Percentiles rank a stretch among this genome's conserved stretches.
Evolutionary conservation across 2,113 vertebrate genomes (phyloP).

Genomic region (Leiothrix lutea): DNA sequence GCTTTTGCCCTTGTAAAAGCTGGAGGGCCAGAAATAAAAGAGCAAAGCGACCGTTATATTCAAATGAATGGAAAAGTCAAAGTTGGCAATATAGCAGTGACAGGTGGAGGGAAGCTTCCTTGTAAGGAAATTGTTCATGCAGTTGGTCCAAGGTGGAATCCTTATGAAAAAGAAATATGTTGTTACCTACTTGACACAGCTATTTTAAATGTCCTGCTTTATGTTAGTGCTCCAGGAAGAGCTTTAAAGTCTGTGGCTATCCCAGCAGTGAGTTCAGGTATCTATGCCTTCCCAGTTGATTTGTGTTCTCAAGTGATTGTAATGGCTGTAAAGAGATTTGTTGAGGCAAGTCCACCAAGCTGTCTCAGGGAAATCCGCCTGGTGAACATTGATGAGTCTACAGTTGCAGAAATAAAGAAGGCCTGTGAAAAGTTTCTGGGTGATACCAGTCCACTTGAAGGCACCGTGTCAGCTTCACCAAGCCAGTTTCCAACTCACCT

Average conservation of each 20-base stretch:
- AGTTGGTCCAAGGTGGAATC: constrained; percentile 74
- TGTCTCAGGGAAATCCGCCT: constrained; percentile 72
- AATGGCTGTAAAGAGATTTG: constrained; percentile 42
- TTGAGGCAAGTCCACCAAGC: background rate
- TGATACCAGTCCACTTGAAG: background rate
- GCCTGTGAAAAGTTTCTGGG: constrained; percentile 60
- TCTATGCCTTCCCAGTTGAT: constrained; percentile 79
- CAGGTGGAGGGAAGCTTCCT: constrained; percentile 70
- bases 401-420: constrained; percentile 77
- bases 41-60: constrained; percentile 21
- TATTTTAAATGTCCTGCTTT: constrained; percentile 60
- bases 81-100: constrained; percentile 60
- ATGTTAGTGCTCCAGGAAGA: rapidly evolving
- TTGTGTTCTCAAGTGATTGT: constrained; percentile 80
- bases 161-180: rapidly evolving
- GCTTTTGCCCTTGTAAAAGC: constrained; percentile 74
- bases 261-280: constrained; percentile 88
- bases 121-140: constrained; percentile 83
- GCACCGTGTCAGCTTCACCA: background rate
- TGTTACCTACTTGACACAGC: background rate
- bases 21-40: constrained; percentile 77
- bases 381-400: constrained; percentile 78
- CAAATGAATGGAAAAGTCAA: rapidly evolving
- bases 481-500: background rate
- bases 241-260: constrained; percentile 79